A percentile compares a stretch with the other conserved stretches of the same genome.
phyloP scores from a whole-genome alignment of 35 echinoderm and acorn worm genomes.

The Diadema setosum region DNA sequence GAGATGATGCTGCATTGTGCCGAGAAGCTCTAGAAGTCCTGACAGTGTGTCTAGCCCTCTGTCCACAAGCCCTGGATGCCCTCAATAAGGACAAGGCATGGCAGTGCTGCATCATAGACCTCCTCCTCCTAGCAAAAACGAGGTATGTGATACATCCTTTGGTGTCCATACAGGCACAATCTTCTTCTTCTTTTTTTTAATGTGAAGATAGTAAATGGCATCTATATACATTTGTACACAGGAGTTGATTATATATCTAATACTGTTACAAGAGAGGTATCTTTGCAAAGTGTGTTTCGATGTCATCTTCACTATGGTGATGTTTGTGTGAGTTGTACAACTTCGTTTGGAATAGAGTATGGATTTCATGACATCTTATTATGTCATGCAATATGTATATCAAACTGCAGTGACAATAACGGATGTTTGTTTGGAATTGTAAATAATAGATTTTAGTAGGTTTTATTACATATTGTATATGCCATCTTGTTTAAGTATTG shows the following conservation, averaged over 20 bases:
- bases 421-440: too few species aligned
- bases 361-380: too few species aligned
- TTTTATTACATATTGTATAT: too few species aligned
- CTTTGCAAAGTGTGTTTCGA: too few species aligned
- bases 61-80: slow-evolving; percentile 87
- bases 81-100: slow-evolving; percentile 97
- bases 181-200: too few species aligned
- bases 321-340: too few species aligned
- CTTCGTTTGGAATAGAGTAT: too few species aligned
- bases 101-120: slow-evolving; percentile 93
- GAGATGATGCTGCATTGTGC: slow-evolving; percentile 77
- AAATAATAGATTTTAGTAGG: too few species aligned
- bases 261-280: not conserved
- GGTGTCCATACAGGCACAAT: not conserved
- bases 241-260: not conserved
- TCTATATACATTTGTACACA: not conserved
- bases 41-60: slow-evolving; percentile 82
- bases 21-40: slow-evolving; percentile 92
- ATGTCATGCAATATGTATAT: too few species aligned
- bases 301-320: too few species aligned
- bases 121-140: slow-evolving; percentile 77
- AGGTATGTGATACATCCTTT: slow-evolving; percentile 55
- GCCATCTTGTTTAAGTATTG: too few species aligned
- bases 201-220: not conserved
- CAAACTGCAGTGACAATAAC: too few species aligned